These are phyloP conservation scores for Andricus curvator DNA, from an alignment of 2,888 invertebrate species.

Conservation along the genomic window DNA sequence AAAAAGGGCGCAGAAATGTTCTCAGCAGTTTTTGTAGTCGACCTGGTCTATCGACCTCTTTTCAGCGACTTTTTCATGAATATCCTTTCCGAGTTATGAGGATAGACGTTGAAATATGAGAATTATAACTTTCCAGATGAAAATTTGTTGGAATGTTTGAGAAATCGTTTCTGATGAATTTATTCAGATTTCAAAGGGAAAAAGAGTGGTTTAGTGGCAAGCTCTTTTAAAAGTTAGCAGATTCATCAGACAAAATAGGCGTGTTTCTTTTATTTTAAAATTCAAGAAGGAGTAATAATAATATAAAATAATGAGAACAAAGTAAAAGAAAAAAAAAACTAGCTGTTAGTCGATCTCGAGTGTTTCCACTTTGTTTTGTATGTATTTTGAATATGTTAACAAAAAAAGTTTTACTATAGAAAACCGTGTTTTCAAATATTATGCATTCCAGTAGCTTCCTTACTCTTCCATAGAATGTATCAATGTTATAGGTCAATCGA, in stretches of 20 bases:
- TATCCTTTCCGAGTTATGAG: constrained; percentile 11
- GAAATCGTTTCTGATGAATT: background rate
- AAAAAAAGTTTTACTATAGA: too few relatives aligned
- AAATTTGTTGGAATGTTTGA: constrained; percentile 20
- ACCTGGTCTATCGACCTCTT: constrained; percentile 16
- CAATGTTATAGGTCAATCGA: too few relatives aligned
- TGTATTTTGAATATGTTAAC: too few relatives aligned
- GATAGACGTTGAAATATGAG: constrained; percentile 35
- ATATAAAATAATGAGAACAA: too few relatives aligned
- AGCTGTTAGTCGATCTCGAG: too few relatives aligned
- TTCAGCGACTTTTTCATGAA: constrained; percentile 29
- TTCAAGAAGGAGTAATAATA: too few relatives aligned
- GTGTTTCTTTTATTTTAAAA: background rate
- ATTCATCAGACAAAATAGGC: background rate
- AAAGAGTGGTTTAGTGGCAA: background rate
- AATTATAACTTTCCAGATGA: constrained; percentile 15
- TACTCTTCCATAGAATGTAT: too few relatives aligned
- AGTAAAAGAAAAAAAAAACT: too few relatives aligned
- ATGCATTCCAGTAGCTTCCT: too few relatives aligned
- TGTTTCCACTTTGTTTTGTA: too few relatives aligned
- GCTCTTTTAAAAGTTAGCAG: background rate
- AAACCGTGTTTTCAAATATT: too few relatives aligned
- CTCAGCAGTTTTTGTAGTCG: constrained; percentile 25
- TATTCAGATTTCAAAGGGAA: background rate
- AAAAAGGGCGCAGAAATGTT: background rate